Base-by-base conservation (phyloP, 2,888 invertebrate genomes). In the Buathra laborator region DNA sequence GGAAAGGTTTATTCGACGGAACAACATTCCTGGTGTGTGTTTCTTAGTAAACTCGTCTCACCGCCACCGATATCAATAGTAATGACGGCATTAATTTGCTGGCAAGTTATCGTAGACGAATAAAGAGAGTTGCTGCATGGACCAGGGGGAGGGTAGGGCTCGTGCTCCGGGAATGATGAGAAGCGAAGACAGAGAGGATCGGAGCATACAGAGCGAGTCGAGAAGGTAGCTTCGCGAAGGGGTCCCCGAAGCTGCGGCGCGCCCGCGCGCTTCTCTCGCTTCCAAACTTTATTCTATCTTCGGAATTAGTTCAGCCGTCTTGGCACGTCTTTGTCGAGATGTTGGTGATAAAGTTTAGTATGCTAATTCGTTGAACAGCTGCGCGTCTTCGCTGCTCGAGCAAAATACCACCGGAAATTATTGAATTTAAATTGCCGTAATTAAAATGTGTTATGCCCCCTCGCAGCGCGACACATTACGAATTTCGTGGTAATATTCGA, bases 331-430 rank as follows among this genome's bases (percentile, higher is more conserved):
- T 93, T 93, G 93, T 94, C 93, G 93, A 91, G 93, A 92, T 93
- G 93, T 93, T 92, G 93, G 93, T 92, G 93, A 94, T 94, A 93
- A 93, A 94, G 93, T 94, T 94, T 93, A 93, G 93, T 93, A 94
- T 93, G 93, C 93, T 94, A 94, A 94, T 94, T 93, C 91, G 89
- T 87, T 91, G 93, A 93, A 93, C 93, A 94, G 93, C 93, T 93
- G 93, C 91, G 91, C 92, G 89, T 87, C 87, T 89, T 88, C 88
- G 80, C 83, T 85, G 79, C 83, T 85, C 82, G 86, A 85, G 91
- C 92, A 91, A 93, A 92, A 93, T 93, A 93, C 80, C 76, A 68
- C 91, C 91, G 90, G 19, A 93, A 93, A 93, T 93, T 93, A 94
- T 93, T 94, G 93, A 94, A 93, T 93, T 93, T 93, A 94, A 93